A percentile compares a stretch with the other conserved stretches of the same genome.
phyloP scores from a whole-genome alignment of 2,888 invertebrate genomes.

The Heliothis peltigera region DNA sequence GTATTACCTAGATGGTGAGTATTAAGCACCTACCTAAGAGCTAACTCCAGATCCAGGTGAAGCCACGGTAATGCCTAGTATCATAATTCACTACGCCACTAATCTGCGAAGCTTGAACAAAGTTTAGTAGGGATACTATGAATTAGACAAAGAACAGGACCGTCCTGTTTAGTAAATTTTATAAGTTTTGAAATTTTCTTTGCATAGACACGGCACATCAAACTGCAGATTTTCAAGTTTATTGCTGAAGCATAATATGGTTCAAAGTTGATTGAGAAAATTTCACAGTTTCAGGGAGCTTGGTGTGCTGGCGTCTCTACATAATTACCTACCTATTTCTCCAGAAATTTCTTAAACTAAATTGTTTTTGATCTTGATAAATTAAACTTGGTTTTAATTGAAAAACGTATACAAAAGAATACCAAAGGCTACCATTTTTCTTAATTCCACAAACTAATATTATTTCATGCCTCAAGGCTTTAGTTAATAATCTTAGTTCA shows the following conservation, averaged over 20 bases:
- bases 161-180: neutral
- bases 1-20: neutral
- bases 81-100: conserved; percentile 26
- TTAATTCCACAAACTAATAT: neutral
- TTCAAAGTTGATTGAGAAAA: too few species aligned
- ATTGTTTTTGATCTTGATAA: too few species aligned
- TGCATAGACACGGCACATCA: too few species aligned
- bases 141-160: neutral
- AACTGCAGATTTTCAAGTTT: too few species aligned
- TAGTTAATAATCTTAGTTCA: neutral
- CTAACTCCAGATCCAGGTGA: conserved; percentile 2
- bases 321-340: too few species aligned
- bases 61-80: conserved; percentile 4
- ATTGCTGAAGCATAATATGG: too few species aligned
- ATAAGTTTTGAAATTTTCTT: too few species aligned
- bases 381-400: too few species aligned
- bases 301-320: too few species aligned
- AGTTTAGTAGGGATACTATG: neutral
- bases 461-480: neutral
- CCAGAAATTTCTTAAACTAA: too few species aligned
- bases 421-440: neutral
- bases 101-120: conserved; percentile 15
- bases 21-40: neutral
- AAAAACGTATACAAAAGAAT: neutral
- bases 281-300: too few species aligned